phyloP scores from a whole-genome alignment of 2,888 invertebrate genomes.

The Dicycla oo region DNA sequence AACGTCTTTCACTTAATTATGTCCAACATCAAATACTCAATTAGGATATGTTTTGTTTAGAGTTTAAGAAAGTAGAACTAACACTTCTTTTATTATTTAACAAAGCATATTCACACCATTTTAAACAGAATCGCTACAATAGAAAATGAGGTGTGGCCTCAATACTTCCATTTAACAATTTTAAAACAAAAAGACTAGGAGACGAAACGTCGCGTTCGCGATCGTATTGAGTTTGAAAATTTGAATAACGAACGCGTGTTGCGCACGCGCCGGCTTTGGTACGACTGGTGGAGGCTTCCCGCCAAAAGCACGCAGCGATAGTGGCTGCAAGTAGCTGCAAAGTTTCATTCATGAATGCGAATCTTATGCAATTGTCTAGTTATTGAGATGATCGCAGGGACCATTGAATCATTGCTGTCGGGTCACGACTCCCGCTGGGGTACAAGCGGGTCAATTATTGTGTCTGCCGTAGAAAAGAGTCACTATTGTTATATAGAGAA shows the following conservation, averaged over 20 bases:
- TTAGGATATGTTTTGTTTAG: constrained; percentile 77
- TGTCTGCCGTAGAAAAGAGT: constrained; percentile 40
- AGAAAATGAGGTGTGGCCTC: constrained; percentile 87
- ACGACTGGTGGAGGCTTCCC: constrained; percentile 86
- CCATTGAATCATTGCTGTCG: constrained; percentile 69
- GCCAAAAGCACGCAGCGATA: constrained; percentile 85
- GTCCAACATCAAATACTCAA: constrained; percentile 66
- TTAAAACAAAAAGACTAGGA: constrained; percentile 82
- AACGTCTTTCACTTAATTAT: constrained; percentile 62
- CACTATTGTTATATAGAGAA: constrained; percentile 30
- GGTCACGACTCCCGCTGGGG: constrained; percentile 68
- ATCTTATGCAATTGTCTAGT: constrained; percentile 81
- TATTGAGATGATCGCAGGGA: constrained; percentile 72
- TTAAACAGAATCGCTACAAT: constrained; percentile 84
- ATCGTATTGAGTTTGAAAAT: constrained; percentile 81
- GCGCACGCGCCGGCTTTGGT: constrained; percentile 86
- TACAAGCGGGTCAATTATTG: constrained; percentile 50
- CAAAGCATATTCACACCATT: constrained; percentile 88
- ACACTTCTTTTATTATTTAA: constrained; percentile 84
- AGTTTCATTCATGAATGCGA: constrained; percentile 83
- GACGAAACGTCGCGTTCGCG: constrained; percentile 87
- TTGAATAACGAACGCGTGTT: constrained; percentile 84
- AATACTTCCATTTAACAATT: constrained; percentile 86
- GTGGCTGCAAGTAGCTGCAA: constrained; percentile 74
- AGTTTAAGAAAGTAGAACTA: constrained; percentile 88